Conservation (phyloP, 2,888 invertebrate genomes). For the Ophion costatus region DNA sequence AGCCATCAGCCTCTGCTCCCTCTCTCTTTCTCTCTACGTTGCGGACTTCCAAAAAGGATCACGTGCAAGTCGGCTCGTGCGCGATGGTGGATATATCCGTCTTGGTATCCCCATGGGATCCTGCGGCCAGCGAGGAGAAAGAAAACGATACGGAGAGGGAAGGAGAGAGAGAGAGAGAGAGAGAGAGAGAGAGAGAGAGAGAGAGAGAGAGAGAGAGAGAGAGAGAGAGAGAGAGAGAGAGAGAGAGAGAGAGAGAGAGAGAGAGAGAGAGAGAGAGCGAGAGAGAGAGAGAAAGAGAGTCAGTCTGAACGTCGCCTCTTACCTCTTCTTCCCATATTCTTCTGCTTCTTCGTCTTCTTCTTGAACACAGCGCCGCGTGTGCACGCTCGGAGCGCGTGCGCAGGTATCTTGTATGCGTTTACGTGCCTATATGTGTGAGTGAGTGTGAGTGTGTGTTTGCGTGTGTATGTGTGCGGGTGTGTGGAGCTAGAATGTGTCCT, state of each 20-base stretch:
- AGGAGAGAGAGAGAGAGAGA: constrained; percentile 25
- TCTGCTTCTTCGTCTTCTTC: constrained; percentile 30
- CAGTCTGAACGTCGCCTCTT: constrained; percentile 46
- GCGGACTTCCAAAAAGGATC: constrained; percentile 42
- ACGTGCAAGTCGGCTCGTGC: constrained; percentile 50
- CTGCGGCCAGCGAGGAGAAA: constrained; percentile 17
- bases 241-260: not conserved
- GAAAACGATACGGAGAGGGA: not conserved
- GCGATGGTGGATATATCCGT: constrained; percentile 56
- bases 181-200: constrained; percentile 19
- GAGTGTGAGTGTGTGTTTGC: constrained; percentile 58
- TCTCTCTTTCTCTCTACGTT: constrained; percentile 1
- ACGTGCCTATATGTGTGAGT: constrained; percentile 33
- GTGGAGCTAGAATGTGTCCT: constrained; percentile 82
- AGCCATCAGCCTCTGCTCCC: constrained; percentile 9
- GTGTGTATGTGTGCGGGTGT: constrained; percentile 67
- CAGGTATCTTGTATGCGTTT: constrained; percentile 59
- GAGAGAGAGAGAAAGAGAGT: no score
- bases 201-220: constrained; percentile 11
- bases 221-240: constrained; percentile 1
- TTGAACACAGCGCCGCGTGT: constrained; percentile 46
- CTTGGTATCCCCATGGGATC: constrained; percentile 62
- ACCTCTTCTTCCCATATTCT: constrained; percentile 31
- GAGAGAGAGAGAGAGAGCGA: constrained; percentile 23
- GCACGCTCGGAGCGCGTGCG: constrained; percentile 67